Base-by-base conservation (phyloP, 2,888 invertebrate species). In the Parnassius smintheus region DNA sequence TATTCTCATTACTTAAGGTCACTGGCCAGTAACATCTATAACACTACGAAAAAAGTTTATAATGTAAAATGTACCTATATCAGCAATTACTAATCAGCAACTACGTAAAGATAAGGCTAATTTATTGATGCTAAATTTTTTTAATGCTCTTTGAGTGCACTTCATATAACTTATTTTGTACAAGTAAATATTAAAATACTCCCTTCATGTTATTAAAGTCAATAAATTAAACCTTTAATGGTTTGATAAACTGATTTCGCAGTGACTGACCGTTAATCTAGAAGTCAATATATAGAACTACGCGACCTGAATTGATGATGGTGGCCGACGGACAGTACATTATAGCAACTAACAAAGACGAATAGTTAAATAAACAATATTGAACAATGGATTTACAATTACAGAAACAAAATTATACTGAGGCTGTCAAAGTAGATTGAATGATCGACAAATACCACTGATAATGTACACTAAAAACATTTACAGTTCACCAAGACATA, bases 291-390 rank as follows among this genome's bases (percentile, higher is more conserved):
- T 73, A 70, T 74, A 72, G 70, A 70, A 64, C 69, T 55, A 72
- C 72, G 70, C 69, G 57, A 72, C 70, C 68, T 66, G 70, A 72
- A 72, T 77, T 76, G 73, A 76, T 80, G 75, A 72, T 74, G 70
- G 72, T 69, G 66, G 56, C 67, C 72, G 71, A 70, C 75, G 71
- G 69, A 71, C 71, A 76, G 73, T 65, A 66, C 68, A 66, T 69
- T 56, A 56, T 52, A 52, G 51, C 52, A 45, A 56, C 49, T 44
- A 56, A 53, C 61, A 46, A 52, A 62, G 61, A 62, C 56, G 61
- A 57, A 62, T 62, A 56, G 61, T 56, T 62, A 52, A 57, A 46
- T 44, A 18, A 58, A 53, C 55, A 45, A 48, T 56, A 62, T 58
- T 54, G 59, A 59, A 58, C 62, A 62, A 62, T 45, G 35, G 50